phyloP scores from a whole-genome alignment of 1,140 invertebrate genomes.

The Gryon sp. region DNA sequence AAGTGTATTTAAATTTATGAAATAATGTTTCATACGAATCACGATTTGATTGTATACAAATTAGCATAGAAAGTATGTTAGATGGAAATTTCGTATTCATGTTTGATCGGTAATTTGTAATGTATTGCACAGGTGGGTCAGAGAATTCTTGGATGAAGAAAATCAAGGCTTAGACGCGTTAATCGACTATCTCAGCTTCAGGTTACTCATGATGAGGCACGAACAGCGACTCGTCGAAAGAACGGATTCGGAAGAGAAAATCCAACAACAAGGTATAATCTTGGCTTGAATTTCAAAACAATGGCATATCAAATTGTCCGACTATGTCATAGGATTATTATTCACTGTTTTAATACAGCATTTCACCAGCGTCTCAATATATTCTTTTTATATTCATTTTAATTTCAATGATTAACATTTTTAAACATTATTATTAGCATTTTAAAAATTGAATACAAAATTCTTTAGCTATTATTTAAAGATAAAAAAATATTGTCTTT shows the following conservation, averaged over 20 bases:
- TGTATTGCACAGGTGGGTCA: conserved; percentile 91
- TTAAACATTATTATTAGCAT: too few species aligned
- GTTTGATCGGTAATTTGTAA: conserved; percentile 29
- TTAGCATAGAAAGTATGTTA: conserved; percentile 12
- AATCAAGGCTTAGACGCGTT: conserved; percentile 97
- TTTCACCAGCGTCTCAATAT: too few species aligned
- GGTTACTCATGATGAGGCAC: conserved; percentile 94
- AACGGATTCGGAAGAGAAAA: conserved; percentile 85
- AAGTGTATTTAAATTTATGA: too few species aligned
- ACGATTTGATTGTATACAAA: too few species aligned
- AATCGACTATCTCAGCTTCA: conserved; percentile 97
- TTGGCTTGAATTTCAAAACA: conserved; percentile 48
- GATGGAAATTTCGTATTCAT: background rate
- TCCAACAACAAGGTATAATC: conserved; percentile 77
- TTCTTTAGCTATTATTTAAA: too few species aligned
- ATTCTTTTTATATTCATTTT: too few species aligned
- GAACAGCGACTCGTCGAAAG: conserved; percentile 88
- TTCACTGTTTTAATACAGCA: too few species aligned
- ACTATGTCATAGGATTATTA: conserved; percentile 9
- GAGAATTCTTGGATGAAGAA: conserved; percentile 97
- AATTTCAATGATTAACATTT: too few species aligned
- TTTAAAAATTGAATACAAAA: too few species aligned
- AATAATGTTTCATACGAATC: too few species aligned
- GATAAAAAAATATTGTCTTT: background rate
- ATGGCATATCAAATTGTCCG: conserved; percentile 26